Base-by-base conservation (phyloP, 2,797 vertebrate species). In the Hippopotamyrus pictus region DNA sequence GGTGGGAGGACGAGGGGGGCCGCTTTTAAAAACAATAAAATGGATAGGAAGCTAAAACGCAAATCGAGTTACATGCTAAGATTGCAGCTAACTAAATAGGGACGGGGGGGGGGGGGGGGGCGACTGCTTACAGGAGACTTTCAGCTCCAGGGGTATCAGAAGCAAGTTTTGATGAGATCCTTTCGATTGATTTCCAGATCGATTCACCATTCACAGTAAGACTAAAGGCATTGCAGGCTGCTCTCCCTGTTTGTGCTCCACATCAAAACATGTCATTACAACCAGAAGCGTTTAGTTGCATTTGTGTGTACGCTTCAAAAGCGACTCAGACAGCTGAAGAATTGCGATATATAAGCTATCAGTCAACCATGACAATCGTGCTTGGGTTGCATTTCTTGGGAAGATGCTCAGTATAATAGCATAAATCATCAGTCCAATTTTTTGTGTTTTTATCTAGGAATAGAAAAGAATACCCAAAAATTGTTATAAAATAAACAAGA, bases 1-100 rank as follows among this genome's bases (percentile, higher is more conserved):
- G 86, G 62, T 88, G 86, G 91, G n/a, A 22, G 48, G 86, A 90
- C 22, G 86, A 33, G 91, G 88, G 88, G 88, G 88, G 53, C 51
- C 48, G 12, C 22, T 2, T 86, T 51, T 33, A 41, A 46, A 46
- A 79, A n/a, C 41, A 79, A 79, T 79, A 46, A 41, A 46, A 79
- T 29, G 41, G 14, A 6, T 3, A 79, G 7, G 17, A 46, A 19
- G 76, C 37, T 79, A 79, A 46, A 79, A 79, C 82, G 5, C 37
- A 79, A 46, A 79, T 79, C n/a, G 37, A 79, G 19, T 79, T 79
- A 79, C 73, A 44, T 8, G 73, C 73, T 79, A 46, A 19, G 37
- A 44, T 79, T 17, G 73, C 53, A 87, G 51, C 19, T 41, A 37
- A 48, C 8, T 86, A 29, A 53, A 86, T 3, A 4, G 11, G 7